Base-by-base conservation (phyloP, 2,797 vertebrate species). In the Nyctibius grandis region DNA sequence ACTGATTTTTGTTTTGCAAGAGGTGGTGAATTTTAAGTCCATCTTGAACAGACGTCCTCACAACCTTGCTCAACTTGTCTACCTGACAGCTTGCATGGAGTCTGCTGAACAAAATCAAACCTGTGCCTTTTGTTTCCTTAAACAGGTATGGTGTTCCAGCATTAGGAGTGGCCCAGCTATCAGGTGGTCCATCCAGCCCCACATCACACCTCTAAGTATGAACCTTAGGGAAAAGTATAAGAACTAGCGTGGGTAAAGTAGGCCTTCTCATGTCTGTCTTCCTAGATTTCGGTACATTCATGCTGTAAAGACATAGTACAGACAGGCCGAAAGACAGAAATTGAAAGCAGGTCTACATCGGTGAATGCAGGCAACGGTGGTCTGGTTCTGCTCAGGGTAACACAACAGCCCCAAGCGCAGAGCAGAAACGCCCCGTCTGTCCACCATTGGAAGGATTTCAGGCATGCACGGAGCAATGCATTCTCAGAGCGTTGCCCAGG, bases 401-500 rank as follows among this genome's bases (percentile, higher is more conserved):
- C 0, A 2, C 3, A 15, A 10, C 23, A 75, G 29, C 21, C 21
- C 15, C 16, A 21, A 16, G 29, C 6, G 22, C 50, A 69, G n/a
- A 26, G 9, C 50, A 91, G 72, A 82, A 77, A 36, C 0, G 1
- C 3, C 18, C 36, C 2, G 2, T 68, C 31, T 1, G 0, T 16
- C 42, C 26, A 23, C 22, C 1, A 2, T 7, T 33, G 28, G 64
- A 87, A 59, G 33, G 50, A n/a, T 42, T 69, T 50, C 23, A n/a
- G 65, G 36, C 12, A 53, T 0, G 2, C 31, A 56, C 0, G 0
- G 33, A 54, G 25, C 16, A 61, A 17, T 14, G 15, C 12, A n/a
- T 54, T 36, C 42, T 72, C 5, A 4, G 50, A 63, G 25, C 15
- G 14, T 9, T 48, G 9, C 19, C 47, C 64, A 64, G 89, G 21